Evolutionary conservation across 2,888 invertebrate genomes (phyloP).

Genomic region (Drosophila kokeensis): DNA sequence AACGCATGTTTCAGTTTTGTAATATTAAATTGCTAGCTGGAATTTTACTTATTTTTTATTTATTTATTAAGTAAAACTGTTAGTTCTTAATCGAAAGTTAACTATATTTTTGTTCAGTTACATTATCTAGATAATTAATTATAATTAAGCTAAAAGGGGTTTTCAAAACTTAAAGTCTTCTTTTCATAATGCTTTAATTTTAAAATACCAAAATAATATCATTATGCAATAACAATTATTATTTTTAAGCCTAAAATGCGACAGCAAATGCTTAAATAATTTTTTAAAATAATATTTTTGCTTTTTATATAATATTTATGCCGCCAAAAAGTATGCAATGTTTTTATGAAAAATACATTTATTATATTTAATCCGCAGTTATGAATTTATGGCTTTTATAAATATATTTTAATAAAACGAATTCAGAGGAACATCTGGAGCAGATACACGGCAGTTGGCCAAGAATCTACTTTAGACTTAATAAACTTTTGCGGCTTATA

Average conservation of each 20-base stretch:
- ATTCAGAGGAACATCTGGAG: background rate
- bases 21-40: background rate
- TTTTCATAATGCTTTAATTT: background rate
- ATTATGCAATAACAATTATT: background rate
- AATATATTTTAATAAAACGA: background rate
- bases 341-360: background rate
- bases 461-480: no score
- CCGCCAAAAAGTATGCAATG: conserved; percentile 19
- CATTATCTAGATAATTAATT: background rate
- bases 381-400: background rate
- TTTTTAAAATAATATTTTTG: background rate
- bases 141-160: background rate
- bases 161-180: accelerated
- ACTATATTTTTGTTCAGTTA: background rate
- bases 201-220: background rate
- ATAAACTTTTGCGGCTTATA: background rate
- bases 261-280: background rate
- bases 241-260: conserved; percentile 10
- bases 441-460: background rate
- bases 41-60: background rate
- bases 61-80: background rate
- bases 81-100: background rate
- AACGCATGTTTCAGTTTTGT: background rate
- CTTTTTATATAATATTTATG: background rate
- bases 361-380: background rate